Evolutionary conservation across 2,113 vertebrate genomes (phyloP).

Genomic region (Trogon melanurus): DNA sequence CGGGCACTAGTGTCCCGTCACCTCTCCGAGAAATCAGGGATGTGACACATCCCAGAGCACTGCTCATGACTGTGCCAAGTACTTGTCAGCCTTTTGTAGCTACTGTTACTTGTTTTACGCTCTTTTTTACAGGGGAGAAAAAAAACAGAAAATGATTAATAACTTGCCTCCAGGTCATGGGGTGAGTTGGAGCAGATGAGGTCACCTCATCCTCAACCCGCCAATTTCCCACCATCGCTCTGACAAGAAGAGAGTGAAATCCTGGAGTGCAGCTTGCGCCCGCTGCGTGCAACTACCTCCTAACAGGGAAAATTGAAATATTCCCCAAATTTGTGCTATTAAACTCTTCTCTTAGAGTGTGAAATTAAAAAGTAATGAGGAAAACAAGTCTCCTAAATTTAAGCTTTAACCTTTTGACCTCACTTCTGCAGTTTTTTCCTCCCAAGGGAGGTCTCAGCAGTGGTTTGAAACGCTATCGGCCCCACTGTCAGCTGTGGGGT

Average conservation of each 20-base stretch:
- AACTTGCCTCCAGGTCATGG: background rate
- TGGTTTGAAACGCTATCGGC: background rate
- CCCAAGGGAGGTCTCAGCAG: background rate
- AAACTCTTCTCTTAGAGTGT: background rate
- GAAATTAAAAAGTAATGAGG: slow-evolving; percentile 38
- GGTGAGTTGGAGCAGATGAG: background rate
- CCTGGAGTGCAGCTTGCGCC: background rate
- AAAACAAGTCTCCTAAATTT: slow-evolving; percentile 19
- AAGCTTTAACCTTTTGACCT: slow-evolving; percentile 35
- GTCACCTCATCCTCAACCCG: background rate
- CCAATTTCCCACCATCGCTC: background rate
- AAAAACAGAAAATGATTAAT: background rate
- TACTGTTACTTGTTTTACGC: background rate
- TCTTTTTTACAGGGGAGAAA: background rate
- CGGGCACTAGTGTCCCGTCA: background rate
- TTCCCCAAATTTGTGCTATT: background rate
- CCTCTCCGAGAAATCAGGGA: background rate
- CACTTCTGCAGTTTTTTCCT: background rate
- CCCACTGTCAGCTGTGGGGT: background rate
- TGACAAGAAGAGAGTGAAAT: background rate
- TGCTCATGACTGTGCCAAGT: background rate
- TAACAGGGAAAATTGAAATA: background rate
- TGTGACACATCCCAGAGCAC: too few species aligned
- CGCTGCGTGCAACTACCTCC: accelerated
- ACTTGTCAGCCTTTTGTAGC: background rate